Evolutionary conservation across 2,113 vertebrate genomes (phyloP).

Genomic region (Corvus moneduloides): DNA sequence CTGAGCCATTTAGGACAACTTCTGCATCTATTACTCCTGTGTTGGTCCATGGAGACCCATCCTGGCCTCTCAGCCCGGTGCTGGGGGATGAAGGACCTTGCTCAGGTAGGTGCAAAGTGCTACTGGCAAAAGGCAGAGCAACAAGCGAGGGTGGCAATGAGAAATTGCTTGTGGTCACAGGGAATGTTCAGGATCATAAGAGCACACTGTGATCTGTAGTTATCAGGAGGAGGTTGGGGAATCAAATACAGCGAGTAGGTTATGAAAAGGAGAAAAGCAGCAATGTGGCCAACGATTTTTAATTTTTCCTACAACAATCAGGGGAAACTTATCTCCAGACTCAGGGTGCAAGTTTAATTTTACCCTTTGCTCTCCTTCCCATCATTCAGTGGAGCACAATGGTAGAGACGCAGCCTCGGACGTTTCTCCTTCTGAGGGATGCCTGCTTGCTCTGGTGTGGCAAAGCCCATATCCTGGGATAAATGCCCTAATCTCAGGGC

Average conservation of each 20-base stretch:
- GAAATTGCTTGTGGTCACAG: neutral
- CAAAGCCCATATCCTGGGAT: neutral
- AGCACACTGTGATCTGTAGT: neutral
- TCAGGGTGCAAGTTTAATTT: conserved; percentile 2
- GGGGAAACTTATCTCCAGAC: neutral
- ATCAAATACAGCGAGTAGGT: neutral
- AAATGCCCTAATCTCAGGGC: neutral
- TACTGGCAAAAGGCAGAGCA: neutral
- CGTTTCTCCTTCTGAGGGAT: neutral
- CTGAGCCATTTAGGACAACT: accelerated
- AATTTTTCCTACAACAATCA: conserved; percentile 22
- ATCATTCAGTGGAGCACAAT: conserved; percentile 7
- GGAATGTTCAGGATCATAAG: neutral
- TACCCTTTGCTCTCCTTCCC: neutral
- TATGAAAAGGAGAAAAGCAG: neutral
- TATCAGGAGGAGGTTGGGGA: neutral
- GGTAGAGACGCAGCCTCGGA: neutral
- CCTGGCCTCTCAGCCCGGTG: neutral
- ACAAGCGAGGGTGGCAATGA: neutral
- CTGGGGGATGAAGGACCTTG: neutral
- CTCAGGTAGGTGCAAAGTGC: neutral
- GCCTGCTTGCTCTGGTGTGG: neutral
- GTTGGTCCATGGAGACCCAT: accelerated
- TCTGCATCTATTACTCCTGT: accelerated
- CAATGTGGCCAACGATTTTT: neutral